Evolutionary conservation across 2,113 vertebrate species (phyloP), one percentile per base, ranked within the genome.

Genomic region (Sinocyclocheilus maitianheensis): DNA sequence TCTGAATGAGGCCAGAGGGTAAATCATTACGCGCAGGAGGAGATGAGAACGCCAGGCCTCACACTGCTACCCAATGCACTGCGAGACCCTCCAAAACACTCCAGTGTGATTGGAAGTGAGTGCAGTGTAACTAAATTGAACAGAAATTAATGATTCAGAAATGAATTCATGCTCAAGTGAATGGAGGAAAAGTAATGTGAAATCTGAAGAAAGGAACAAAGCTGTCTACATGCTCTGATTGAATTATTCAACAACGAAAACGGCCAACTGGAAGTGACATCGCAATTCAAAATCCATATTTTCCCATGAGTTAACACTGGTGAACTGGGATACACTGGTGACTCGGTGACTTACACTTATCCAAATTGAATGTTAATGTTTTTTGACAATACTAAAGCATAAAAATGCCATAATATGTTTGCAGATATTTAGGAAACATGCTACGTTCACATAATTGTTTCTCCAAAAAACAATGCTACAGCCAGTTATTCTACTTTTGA

Each of bases 121-220:
- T 30, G 79, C 79, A 24, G 60, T 46, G 22, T 67, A 81, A 81
- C 79, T 46, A 12, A 81, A 67, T 81, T 81, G 79, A 81, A 81
- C 20, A 14, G n/a, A 81, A 81, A 81, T 81, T 67, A 81, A 81
- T 81, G 79, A 81, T 65, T 67, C 40, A 67, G 60, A 81, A 81
- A 81, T 67, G 7, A 67, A 81, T 67, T 81, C 67, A 81, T 81
- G n/a, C 60, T 67, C 79, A 48, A 81, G 60, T 48, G 79, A 81
- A 81, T 48, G 43, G 62, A 81, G 60, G 40, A 18, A 48, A 81
- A 67, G 79, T 65, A 81, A 67, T 48, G 79, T 20, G 60, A 65
- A 81, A 81, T 67, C 60, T 81, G 60, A 65, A 48, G 60, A 48
- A 48, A 62, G 77, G 37, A 12, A 40, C 34, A 80, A 62, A 48